Conservation (phyloP, 2,888 invertebrate genomes). For the Trichogramma evanescens region DNA sequence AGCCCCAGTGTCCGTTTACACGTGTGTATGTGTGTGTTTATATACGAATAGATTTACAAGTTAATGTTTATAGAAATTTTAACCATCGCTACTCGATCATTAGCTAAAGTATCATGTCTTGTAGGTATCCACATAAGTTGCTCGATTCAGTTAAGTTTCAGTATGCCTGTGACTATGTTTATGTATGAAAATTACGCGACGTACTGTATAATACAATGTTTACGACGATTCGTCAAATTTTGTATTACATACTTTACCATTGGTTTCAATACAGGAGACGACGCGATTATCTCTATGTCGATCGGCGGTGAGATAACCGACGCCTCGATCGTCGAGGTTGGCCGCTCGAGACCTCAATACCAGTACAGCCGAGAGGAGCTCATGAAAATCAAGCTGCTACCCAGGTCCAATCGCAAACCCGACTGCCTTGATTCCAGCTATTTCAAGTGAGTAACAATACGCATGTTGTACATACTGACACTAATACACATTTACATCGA, state of each 20-base stretch:
- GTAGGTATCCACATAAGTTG: neutral
- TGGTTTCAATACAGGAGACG: slow-evolving; percentile 45
- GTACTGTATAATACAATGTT: neutral
- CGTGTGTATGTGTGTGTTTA: neutral
- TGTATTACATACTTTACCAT: neutral
- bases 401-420: slow-evolving; percentile 66
- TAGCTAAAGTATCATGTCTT: neutral
- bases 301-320: slow-evolving; percentile 47
- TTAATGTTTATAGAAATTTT: neutral
- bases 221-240: neutral
- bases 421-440: slow-evolving; percentile 57
- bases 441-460: slow-evolving; percentile 50
- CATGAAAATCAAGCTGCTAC: slow-evolving; percentile 63
- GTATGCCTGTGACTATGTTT: neutral
- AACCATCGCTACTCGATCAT: neutral
- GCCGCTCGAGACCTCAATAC: slow-evolving; percentile 44
- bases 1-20: neutral
- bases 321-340: slow-evolving; percentile 44
- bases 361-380: slow-evolving; percentile 57
- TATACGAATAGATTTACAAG: neutral
- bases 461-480: neutral
- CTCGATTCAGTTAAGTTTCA: too few species aligned
- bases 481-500: slow-evolving; percentile 6
- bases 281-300: slow-evolving; percentile 50
- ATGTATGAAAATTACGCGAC: neutral